Conservation (phyloP, 1,140 invertebrate species). For the Conopomorpha cramerella region DNA sequence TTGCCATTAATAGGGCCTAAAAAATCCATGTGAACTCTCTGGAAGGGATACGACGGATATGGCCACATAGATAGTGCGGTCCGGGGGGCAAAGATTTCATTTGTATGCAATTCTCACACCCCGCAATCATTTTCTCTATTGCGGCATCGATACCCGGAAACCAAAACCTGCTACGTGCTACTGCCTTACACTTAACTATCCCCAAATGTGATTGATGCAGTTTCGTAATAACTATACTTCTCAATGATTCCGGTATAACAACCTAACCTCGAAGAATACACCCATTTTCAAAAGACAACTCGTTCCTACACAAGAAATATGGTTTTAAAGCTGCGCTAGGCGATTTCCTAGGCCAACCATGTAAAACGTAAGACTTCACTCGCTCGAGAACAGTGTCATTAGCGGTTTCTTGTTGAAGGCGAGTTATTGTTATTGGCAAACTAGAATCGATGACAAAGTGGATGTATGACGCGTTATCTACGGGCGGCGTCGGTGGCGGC, state of each 20-base stretch:
- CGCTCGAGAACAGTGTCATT: background rate
- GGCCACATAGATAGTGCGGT: background rate
- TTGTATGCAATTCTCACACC: background rate
- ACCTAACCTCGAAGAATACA: conserved; percentile 1
- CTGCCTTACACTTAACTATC: conserved; percentile 29
- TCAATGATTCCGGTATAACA: background rate
- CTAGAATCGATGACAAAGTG: background rate
- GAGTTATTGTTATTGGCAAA: background rate
- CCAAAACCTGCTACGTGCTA: conserved; percentile 30
- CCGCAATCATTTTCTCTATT: conserved; percentile 13
- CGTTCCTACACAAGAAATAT: background rate
- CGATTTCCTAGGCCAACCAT: conserved; percentile 1
- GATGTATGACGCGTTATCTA: background rate
- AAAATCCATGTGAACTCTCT: background rate
- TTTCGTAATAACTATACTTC: conserved; percentile 1
- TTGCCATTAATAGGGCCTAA: background rate
- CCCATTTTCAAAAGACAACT: background rate
- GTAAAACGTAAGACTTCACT: background rate
- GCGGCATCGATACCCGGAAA: conserved; percentile 33
- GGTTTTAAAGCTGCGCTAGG: background rate
- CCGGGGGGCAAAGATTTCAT: background rate
- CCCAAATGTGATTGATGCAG: conserved; percentile 32
- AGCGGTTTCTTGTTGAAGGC: background rate
- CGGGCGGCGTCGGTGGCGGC: too few species aligned
- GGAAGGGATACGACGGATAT: background rate